Evolutionary conservation across 2,888 invertebrate species (phyloP), one percentile per base, ranked within the genome.

Genomic region (Seladonia tumulorum): DNA sequence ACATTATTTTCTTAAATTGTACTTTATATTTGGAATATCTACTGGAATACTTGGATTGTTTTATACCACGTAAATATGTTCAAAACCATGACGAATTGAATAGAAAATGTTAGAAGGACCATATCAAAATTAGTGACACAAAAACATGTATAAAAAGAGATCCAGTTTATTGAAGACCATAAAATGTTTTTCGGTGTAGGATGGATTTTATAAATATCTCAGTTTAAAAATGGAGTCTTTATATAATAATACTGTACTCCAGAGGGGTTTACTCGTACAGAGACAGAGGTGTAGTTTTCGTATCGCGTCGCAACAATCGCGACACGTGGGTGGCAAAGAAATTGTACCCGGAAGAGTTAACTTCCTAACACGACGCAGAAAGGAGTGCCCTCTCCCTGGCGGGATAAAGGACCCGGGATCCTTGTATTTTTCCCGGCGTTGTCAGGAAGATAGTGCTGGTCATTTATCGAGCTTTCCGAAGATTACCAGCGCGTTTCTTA

Each of bases 391-490:
- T 25, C n/a, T 60, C 25, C 35, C 45, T 12, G n/a, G 29, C 12
- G 18, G 42, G 49, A 82, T 22, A 75, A 79, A 29, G 66, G 47
- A 53, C 57, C 39, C 70, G 18, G 47, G 76, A 82, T 78, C 84
- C 74, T 57, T 74, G 66, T 74, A 66, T 68, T 81, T 76, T 71
- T 75, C 73, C 35, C n/a, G 25, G 35, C 49, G 63, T 73, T 71
- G 82, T 79, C 79, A 25, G 76, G 45, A 82, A 60, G 78, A 74
- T 82, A 79, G 71, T 81, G 39, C 53, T 63, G 29, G 70, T 49
- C 79, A 88, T 88, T 77, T 77, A 79, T 84, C 78, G 57, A 77
- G 47, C 57, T 68, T 83, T 35, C 71, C 47, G 49, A 84, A 86
- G 82, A 88, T 88, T 86, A 84, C 78, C 22, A 60, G 63, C 14